Conservation (phyloP, 2,888 invertebrate species). For the Dryobota labecula region DNA sequence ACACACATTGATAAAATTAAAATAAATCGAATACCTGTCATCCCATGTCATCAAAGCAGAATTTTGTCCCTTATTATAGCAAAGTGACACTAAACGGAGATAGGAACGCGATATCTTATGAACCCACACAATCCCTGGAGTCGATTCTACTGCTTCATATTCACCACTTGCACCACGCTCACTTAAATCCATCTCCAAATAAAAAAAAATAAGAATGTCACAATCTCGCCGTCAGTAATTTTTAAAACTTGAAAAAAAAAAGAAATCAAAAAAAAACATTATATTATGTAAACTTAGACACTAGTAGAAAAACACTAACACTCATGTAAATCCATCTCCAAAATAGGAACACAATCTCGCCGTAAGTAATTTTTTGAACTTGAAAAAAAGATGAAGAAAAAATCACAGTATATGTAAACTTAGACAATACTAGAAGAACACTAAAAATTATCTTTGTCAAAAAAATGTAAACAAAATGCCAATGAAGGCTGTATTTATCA, state of each 20-base stretch:
- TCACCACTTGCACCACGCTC: constrained; percentile 37
- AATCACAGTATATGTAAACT: constrained; percentile 42
- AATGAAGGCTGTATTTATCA: constrained; percentile 53
- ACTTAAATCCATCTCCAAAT: constrained; percentile 45
- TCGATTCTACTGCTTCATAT: constrained; percentile 14
- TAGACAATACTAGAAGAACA: constrained; percentile 4
- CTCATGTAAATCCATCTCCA: constrained; percentile 47
- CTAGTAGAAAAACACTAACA: constrained; percentile 32
- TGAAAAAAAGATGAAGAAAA: neutral
- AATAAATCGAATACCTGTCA: constrained; percentile 38
- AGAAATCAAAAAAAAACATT: constrained; percentile 13
- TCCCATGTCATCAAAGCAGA: constrained; percentile 11
- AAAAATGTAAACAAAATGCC: constrained; percentile 47
- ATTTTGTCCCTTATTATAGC: constrained; percentile 41
- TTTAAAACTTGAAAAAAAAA: neutral
- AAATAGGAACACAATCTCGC: neutral
- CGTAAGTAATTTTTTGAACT: neutral
- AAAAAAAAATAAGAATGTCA: neutral
- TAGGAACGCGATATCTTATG: constrained; percentile 47
- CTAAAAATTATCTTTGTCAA: constrained; percentile 17
- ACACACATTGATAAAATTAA: neutral
- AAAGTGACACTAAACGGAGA: constrained; percentile 46
- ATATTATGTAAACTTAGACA: constrained; percentile 28
- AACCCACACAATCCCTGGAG: constrained; percentile 40
- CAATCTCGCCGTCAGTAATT: neutral